Base-by-base conservation (phyloP, 2,888 invertebrate genomes). In the Dasysyrphus albostriatus region DNA sequence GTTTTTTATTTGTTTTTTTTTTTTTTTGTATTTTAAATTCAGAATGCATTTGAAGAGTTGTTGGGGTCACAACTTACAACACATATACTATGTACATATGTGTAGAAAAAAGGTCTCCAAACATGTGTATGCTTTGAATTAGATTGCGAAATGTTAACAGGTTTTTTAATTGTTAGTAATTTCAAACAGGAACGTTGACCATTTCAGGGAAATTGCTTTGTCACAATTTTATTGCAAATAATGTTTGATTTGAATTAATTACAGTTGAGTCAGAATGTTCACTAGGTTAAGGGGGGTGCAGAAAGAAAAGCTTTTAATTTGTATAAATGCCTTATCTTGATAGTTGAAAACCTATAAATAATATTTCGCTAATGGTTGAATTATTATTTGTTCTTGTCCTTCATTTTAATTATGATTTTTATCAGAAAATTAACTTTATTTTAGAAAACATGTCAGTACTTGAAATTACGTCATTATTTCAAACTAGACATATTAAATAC, bases 71-170 rank as follows among this genome's bases (percentile, higher is more conserved):
- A 9, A 3, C 24, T 24, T 5, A 5, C 12, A n/a, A 32, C 14
- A 32, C 24, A 29, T 29, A 3, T 44, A 5, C 12, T n/a, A 51
- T 49, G 6, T 24, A 39, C 5, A 39, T 8, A 59, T 61, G 3
- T 19, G 29, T 12, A 16, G 10, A 37, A 29, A 4, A 44, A 1
- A 16, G 24, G 14, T 70, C 32, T 56, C 49, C 47, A 54, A 58
- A 67, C 65, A 59, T 72, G 72, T 47, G 56, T 70, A 58, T 37
- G 37, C 75, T 65, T 79, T 75, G 79, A 72, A 54, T 63, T 61
- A 24, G 59, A 81, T 84, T 63, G 47, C 51, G 51, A 81, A 79
- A 85, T 76, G 81, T 47, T 80, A 80, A 84, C 80, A 80, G 67
- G 72, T 10, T 76, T 54, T 59, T 47, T 72, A 85, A 85, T 61